Conservation (phyloP, 2,797 vertebrate species). For the Tadarida brasiliensis region DNA sequence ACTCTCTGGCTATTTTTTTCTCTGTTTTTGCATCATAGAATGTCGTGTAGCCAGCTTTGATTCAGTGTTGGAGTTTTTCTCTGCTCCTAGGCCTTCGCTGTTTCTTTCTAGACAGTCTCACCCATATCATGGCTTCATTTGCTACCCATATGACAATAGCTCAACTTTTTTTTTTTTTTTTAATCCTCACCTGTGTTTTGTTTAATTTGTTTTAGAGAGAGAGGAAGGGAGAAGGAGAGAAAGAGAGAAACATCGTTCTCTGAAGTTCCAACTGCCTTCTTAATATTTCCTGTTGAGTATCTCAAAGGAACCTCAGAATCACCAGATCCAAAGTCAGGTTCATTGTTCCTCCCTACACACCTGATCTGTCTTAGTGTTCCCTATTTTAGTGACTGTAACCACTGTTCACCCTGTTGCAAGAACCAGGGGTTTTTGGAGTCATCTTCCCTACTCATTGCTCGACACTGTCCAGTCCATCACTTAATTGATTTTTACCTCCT, state of each 20-base stretch:
- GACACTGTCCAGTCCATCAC: neutral
- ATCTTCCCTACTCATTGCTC: neutral
- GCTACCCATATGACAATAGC: neutral
- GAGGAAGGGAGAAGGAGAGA: too few species aligned
- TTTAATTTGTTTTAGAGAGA: too few species aligned
- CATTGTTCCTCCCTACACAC: neutral
- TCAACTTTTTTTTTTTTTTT: neutral
- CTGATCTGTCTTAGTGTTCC: neutral
- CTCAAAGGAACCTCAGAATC: neutral
- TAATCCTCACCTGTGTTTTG: neutral
- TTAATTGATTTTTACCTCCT: neutral
- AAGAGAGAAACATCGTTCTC: neutral
- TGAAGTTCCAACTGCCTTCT: neutral
- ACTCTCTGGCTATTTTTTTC: neutral
- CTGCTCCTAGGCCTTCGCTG: neutral
- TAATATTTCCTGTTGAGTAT: neutral
- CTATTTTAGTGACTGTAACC: neutral
- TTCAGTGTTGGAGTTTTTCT: neutral
- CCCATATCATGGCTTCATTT: neutral
- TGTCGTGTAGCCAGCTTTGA: neutral
- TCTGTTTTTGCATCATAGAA: neutral
- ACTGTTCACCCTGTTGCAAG: neutral
- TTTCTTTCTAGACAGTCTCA: neutral
- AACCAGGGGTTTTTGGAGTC: neutral
- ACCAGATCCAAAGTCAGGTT: neutral